A percentile compares a stretch with the other conserved stretches of the same genome.
Conservation (phyloP, 2,797 vertebrate genomes). For the Rhinogobio ventralis region DNA sequence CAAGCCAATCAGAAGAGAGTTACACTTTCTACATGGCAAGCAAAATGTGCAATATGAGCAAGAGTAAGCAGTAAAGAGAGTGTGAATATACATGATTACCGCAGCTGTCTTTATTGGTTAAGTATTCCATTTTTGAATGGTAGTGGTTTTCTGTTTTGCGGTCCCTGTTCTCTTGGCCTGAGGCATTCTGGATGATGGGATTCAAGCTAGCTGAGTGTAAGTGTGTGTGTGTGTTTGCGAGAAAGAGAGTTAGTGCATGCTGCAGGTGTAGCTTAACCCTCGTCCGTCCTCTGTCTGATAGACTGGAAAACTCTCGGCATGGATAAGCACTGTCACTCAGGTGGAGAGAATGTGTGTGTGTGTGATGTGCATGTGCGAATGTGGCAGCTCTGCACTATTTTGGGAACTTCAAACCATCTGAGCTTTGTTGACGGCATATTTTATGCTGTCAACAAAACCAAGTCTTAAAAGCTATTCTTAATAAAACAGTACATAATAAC, state of each 20-base stretch:
- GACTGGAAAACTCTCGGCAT: slow-evolving; percentile 45
- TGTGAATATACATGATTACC: slow-evolving; percentile 17
- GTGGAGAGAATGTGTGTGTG: slow-evolving; percentile 19
- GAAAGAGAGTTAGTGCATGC: slow-evolving; percentile 38
- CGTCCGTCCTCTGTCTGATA: slow-evolving; percentile 36
- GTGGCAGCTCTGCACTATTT: slow-evolving; percentile 13
- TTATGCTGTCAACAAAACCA: slow-evolving; percentile 7
- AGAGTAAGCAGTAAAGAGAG: neutral
- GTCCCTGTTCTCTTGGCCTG: slow-evolving; percentile 1
- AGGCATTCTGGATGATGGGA: slow-evolving; percentile 32
- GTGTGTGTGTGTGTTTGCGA: neutral
- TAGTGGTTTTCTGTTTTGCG: slow-evolving; percentile 28
- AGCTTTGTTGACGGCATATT: slow-evolving; percentile 19
- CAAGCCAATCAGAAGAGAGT: slow-evolving; percentile 26
- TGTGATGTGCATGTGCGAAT: neutral
- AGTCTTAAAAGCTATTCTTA: neutral
- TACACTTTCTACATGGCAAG: slow-evolving; percentile 11
- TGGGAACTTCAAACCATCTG: slow-evolving; percentile 26
- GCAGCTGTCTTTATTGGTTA: neutral
- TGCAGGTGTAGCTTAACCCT: slow-evolving; percentile 44
- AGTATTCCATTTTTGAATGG: neutral
- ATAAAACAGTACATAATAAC: slow-evolving; percentile 1
- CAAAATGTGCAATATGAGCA: neutral
- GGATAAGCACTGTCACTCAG: slow-evolving; percentile 38
- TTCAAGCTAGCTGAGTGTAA: slow-evolving; percentile 32